Evolutionary conservation across 2,888 invertebrate species (phyloP).

Genomic region (Agelastica alni): DNA sequence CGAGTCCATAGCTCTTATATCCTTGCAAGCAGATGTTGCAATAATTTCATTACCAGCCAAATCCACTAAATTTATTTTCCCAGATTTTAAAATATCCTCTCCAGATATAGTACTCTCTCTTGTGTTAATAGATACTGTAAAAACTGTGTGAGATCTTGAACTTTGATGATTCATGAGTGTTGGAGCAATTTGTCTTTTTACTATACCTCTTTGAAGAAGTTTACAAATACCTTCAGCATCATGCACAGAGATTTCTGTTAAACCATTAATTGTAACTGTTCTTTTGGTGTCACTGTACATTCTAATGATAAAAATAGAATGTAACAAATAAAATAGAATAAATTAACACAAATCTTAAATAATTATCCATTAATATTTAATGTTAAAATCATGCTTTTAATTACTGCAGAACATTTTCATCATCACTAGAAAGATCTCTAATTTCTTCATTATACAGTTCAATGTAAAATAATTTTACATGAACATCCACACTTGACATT

Average conservation of each 20-base stretch:
- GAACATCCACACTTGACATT: constrained; percentile 17
- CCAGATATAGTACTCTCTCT: constrained; percentile 88
- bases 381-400: too few species aligned
- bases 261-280: constrained; percentile 86
- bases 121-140: constrained; percentile 91
- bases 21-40: constrained; percentile 90
- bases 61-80: constrained; percentile 97
- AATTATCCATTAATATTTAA: too few species aligned
- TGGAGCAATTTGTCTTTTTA: constrained; percentile 85
- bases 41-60: constrained; percentile 97
- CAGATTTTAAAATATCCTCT: constrained; percentile 90
- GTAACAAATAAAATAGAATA: too few species aligned
- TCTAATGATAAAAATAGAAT: constrained; percentile 34
- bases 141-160: constrained; percentile 93
- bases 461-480: constrained; percentile 89
- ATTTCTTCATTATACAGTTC: constrained; percentile 97
- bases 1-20: constrained; percentile 87
- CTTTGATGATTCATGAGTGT: constrained; percentile 95
- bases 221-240: constrained; percentile 87
- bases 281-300: constrained; percentile 73
- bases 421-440: constrained; percentile 81
- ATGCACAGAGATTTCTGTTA: constrained; percentile 89
- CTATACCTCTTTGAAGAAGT: constrained; percentile 85
- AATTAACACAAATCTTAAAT: too few species aligned
- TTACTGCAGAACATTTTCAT: constrained; percentile 33